Conservation (phyloP, 2,113 vertebrate species). For the Thymallus thymallus region DNA sequence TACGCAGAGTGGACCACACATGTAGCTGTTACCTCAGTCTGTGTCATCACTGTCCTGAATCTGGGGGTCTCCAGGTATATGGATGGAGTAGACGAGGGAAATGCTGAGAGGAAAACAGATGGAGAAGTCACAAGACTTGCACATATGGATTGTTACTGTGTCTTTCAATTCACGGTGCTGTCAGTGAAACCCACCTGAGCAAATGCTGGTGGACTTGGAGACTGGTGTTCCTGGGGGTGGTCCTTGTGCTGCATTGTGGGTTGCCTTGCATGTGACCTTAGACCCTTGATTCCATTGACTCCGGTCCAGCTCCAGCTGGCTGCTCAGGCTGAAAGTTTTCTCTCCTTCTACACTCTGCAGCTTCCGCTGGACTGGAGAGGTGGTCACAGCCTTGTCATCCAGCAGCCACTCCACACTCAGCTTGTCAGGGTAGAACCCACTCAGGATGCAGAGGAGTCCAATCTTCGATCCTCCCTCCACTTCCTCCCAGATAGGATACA, state of each 20-base stretch:
- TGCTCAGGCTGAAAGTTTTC: conserved; percentile 41
- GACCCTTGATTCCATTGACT: conserved; percentile 30
- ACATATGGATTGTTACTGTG: too few relatives aligned
- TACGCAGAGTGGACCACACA: conserved; percentile 51
- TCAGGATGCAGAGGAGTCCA: conserved; percentile 60
- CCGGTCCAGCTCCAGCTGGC: conserved; percentile 34
- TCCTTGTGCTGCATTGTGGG: neutral
- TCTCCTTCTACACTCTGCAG: neutral
- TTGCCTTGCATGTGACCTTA: conserved; percentile 47
- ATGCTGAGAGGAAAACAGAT: conserved; percentile 30
- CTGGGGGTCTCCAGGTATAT: conserved; percentile 45
- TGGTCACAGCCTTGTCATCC: fast-evolving
- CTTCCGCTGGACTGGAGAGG: fast-evolving
- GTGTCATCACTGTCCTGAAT: conserved; percentile 38
- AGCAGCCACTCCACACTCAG: conserved; percentile 42
- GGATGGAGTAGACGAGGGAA: neutral
- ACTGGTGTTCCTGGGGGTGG: fast-evolving
- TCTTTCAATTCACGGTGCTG: neutral
- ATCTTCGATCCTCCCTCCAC: conserved; percentile 19
- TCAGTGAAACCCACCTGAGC: conserved; percentile 56
- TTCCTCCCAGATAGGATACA: conserved; percentile 39
- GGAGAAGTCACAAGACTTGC: neutral
- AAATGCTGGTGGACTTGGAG: conserved; percentile 37
- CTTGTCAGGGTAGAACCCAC: conserved; percentile 35
- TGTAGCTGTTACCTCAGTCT: conserved; percentile 8